A percentile compares a stretch with the other conserved stretches of the same genome.
Conservation (phyloP, 1,140 invertebrate genomes). For the Bombus fervidus region DNA sequence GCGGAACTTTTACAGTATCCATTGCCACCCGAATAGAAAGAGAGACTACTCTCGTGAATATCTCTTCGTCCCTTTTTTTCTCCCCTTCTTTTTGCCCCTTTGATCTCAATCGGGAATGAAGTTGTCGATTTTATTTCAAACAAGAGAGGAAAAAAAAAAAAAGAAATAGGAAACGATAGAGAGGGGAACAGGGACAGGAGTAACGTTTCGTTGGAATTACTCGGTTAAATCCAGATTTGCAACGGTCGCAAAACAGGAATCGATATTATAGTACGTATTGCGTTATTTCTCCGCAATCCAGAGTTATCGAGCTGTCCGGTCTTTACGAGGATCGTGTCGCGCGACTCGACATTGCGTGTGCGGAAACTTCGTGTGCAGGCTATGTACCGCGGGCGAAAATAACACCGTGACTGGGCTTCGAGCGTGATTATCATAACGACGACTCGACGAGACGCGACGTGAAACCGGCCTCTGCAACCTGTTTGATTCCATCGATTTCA, state of each 20-base stretch:
- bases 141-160: neutral
- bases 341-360: neutral
- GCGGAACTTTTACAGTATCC: neutral
- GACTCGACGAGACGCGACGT: neutral
- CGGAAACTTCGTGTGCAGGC: no score
- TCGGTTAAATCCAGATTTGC: neutral
- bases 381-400: neutral
- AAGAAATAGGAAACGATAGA: neutral
- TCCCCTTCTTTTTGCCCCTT: neutral
- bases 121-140: conserved; percentile 3
- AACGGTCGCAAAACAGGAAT: neutral
- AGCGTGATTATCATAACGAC: conserved; percentile 46
- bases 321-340: neutral
- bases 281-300: neutral
- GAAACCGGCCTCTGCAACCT: conserved; percentile 37
- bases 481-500: conserved; percentile 30
- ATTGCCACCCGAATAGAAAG: neutral
- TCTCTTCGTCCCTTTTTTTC: neutral
- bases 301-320: neutral
- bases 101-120: conserved; percentile 14
- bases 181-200: neutral
- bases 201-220: neutral
- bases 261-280: neutral
- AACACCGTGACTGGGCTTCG: conserved; percentile 11
- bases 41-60: neutral